These are phyloP conservation scores for Drosophila subsilvestris DNA, from an alignment of 2,888 invertebrate species.

Conservation along the genomic window DNA sequence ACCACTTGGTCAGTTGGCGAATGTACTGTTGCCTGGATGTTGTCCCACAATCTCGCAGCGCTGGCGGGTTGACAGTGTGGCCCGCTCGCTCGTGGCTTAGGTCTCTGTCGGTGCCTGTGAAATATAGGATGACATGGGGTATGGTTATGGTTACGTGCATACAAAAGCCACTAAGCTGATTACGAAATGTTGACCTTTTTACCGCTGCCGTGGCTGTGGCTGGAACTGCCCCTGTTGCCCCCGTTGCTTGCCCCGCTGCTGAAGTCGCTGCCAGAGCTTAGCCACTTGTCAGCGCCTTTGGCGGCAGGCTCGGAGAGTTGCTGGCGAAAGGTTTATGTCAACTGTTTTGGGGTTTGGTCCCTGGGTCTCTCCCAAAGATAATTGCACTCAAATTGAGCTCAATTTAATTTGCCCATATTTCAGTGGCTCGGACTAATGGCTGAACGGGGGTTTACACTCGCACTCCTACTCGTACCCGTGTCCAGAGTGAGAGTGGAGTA, in stretches of 20 bases:
- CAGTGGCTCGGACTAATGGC: constrained; percentile 47
- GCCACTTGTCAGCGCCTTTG: constrained; percentile 76
- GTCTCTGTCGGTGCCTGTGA: constrained; percentile 60
- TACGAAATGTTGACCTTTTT: constrained; percentile 78
- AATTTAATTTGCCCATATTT: constrained; percentile 71
- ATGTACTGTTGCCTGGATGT: constrained; percentile 50
- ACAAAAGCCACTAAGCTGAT: constrained; percentile 64
- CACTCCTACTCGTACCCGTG: constrained; percentile 9
- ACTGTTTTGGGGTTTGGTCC: constrained; percentile 39
- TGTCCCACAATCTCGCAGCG: constrained; percentile 59
- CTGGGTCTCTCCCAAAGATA: constrained; percentile 32
- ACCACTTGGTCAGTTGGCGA: constrained; percentile 79
- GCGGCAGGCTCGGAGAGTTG: constrained; percentile 50
- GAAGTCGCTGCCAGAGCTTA: constrained; percentile 15
- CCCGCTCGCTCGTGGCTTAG: constrained; percentile 12
- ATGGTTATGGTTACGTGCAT: constrained; percentile 76
- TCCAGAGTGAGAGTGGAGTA: constrained; percentile 5
- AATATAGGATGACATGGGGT: constrained; percentile 80
- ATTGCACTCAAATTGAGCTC: constrained; percentile 55
- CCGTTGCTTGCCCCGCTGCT: too few species aligned
- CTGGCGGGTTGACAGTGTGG: constrained; percentile 65
- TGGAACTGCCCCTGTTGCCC: constrained; percentile 1
- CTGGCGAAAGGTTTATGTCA: constrained; percentile 79
- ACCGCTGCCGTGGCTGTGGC: constrained; percentile 25
- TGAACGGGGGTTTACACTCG: constrained; percentile 28